Evolutionary conservation across 2,797 vertebrate species (phyloP), one percentile per base, ranked within the genome.

Genomic region (Malurus leucopterus): DNA sequence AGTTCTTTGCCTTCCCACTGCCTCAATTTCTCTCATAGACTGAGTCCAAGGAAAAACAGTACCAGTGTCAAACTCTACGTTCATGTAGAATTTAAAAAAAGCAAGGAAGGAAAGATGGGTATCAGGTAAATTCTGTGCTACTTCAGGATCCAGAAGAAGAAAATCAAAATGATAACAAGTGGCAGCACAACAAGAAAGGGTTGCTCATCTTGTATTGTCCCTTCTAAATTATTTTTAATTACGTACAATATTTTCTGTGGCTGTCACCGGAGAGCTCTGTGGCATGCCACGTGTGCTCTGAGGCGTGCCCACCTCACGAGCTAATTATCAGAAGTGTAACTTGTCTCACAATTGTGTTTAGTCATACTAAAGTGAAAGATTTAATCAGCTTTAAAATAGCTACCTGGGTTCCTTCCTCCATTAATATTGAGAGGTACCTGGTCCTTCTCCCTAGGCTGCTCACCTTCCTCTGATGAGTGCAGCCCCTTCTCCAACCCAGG

Each of bases 21-120:
- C 55, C 76, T 86, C 82, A 44, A 71, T 63, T 89, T 82, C 73
- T 93, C 62, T 77, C 59, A n/a, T n/a, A 93, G 80, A 80, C 67
- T 81, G 87, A 69, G 71, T 74, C 82, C 51, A 86, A 88, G 89
- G 79, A 76, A 83, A 92, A 93, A 72, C 23, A 70, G 67, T 38
- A 16, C 13, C 30, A 90, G 43, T 68, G 64, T 93, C 58, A 78
- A 77, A 74, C 30, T 80, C 8, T 0, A 0, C 67, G 22, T 70
- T 88, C 41, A 20, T 65, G 44, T 19, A 69, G 40, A 43, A 46
- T 53, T 86, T 77, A 70, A 82, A 91, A 91, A 68, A 73, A 2
- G 0, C 27, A 40, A 29, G 47, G 30, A 65, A 71, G 54, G 21
- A 70, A 88, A 70, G 34, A 53, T 17, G 9, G 86, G 67, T 32